Evolutionary conservation across 2,888 invertebrate genomes (phyloP).

Genomic region (Physocephala rufipes): DNA sequence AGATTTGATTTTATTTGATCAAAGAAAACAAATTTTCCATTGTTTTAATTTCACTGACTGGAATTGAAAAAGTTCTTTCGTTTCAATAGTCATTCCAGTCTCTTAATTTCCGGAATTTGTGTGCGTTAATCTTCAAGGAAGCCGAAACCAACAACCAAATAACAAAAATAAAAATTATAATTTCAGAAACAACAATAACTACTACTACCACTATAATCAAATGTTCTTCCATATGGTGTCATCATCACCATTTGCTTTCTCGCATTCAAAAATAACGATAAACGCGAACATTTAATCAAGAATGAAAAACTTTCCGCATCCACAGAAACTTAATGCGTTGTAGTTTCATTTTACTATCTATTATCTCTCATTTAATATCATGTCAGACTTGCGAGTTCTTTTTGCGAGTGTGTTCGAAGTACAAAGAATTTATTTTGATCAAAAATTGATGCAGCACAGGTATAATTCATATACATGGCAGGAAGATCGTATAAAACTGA

Average conservation of each 20-base stretch:
- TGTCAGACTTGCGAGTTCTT: too few relatives aligned
- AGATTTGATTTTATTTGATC: too few relatives aligned
- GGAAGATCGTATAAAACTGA: too few relatives aligned
- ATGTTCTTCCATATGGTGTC: neutral
- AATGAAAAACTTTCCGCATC: constrained; percentile 25
- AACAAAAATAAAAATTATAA: neutral
- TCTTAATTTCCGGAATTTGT: constrained; percentile 42
- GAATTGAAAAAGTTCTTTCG: constrained; percentile 21
- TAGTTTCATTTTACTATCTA: constrained; percentile 57
- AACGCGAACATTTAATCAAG: constrained; percentile 43
- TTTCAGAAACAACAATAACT: neutral
- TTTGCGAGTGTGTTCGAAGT: too few relatives aligned
- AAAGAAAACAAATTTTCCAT: neutral
- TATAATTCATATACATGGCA: too few relatives aligned
- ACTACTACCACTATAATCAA: too few relatives aligned
- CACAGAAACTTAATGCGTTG: constrained; percentile 46
- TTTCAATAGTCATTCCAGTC: constrained; percentile 45
- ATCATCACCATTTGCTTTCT: neutral
- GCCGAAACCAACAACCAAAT: neutral
- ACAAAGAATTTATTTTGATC: too few relatives aligned
- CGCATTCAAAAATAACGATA: constrained; percentile 31
- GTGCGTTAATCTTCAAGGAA: neutral
- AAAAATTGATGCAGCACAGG: too few relatives aligned
- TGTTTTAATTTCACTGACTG: constrained; percentile 30
- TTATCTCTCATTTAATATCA: too few relatives aligned